Conservation (phyloP, 1,140 invertebrate genomes). For the Heliothis virescens region DNA sequence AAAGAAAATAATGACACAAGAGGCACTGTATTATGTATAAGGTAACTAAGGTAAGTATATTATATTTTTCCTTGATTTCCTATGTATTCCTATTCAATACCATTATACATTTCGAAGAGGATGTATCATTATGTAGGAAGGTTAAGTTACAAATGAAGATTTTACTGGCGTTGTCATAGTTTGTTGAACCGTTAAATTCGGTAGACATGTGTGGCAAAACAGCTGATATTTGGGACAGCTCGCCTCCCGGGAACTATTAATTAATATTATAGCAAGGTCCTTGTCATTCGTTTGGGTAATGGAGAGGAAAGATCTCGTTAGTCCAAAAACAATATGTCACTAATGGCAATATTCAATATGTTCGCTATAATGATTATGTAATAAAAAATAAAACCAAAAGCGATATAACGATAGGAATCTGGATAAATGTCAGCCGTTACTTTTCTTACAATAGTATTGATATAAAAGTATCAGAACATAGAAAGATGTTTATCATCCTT, state of each 20-base stretch:
- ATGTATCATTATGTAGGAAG: not conserved
- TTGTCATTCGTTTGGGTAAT: conserved; percentile 23
- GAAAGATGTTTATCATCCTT: not conserved
- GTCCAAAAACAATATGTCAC: conserved; percentile 18
- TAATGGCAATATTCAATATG: conserved; percentile 1
- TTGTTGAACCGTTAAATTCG: conserved; percentile 24
- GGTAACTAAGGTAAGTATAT: too few relatives aligned
- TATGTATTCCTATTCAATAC: too few relatives aligned
- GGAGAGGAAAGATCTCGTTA: conserved; percentile 3
- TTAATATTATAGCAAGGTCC: conserved; percentile 35
- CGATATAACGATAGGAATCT: too few relatives aligned
- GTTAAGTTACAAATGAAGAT: not conserved
- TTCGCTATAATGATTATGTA: not conserved
- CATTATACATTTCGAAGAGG: not conserved
- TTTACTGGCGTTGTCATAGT: conserved; percentile 11
- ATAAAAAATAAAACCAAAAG: too few relatives aligned
- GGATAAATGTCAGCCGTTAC: too few relatives aligned
- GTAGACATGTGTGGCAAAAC: conserved; percentile 29
- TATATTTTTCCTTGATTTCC: too few relatives aligned
- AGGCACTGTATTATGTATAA: too few relatives aligned
- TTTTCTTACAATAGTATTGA: not conserved
- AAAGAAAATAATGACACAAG: too few relatives aligned
- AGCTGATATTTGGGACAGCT: conserved; percentile 32
- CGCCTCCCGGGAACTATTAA: conserved; percentile 31
- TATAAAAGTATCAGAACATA: conserved; percentile 15